These are phyloP conservation scores for Isurus oxyrinchus DNA, from an alignment of 2,113 vertebrate species.

Conservation along the genomic window DNA sequence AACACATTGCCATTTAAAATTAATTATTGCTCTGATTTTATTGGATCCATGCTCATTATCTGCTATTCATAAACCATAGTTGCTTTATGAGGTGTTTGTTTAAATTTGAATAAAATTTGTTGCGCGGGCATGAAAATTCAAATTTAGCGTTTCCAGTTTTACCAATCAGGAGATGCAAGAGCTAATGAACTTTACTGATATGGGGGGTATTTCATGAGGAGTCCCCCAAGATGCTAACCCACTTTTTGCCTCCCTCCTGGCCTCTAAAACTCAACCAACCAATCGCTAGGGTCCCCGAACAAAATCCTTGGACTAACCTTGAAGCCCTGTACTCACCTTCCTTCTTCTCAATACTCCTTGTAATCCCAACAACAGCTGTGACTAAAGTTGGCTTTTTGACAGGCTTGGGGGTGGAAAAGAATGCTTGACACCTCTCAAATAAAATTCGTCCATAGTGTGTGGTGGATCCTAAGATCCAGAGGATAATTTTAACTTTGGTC, in stretches of 20 bases:
- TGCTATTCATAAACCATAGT: background rate
- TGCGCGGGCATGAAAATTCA: background rate
- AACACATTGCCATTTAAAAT: background rate
- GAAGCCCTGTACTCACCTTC: too few species aligned
- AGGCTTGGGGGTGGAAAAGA: too few species aligned
- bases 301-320: too few species aligned
- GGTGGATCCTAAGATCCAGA: background rate
- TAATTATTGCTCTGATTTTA: background rate
- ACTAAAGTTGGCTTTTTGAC: too few species aligned
- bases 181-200: background rate
- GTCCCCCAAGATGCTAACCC: too few species aligned
- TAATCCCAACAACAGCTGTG: too few species aligned
- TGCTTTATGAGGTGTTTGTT: slow-evolving; percentile 27
- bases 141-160: background rate
- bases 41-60: background rate
- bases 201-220: background rate
- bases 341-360: too few species aligned
- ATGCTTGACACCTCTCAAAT: too few species aligned
- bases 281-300: too few species aligned
- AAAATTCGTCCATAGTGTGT: background rate
- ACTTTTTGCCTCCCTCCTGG: too few species aligned
- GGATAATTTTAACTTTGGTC: background rate
- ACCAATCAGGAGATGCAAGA: background rate
- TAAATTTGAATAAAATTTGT: background rate
- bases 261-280: too few species aligned